Evolutionary conservation across 1,140 invertebrate species (phyloP).

Genomic region (Mylabris phalerata): DNA sequence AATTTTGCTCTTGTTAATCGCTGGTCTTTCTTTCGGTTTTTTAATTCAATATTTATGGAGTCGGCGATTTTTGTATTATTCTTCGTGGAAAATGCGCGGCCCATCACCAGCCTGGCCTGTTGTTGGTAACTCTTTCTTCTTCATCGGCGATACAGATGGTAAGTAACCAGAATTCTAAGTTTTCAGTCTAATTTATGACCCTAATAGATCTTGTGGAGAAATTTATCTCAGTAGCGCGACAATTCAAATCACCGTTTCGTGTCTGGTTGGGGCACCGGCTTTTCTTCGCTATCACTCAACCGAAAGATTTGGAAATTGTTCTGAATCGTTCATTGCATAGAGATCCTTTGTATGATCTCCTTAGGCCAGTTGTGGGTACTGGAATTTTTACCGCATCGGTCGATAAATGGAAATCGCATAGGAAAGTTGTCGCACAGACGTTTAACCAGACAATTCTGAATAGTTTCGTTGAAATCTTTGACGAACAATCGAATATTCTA

Average conservation of each 20-base stretch:
- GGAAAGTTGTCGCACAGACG: too few relatives aligned
- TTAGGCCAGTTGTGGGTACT: too few relatives aligned
- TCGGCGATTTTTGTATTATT: not conserved
- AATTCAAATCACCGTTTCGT: not conserved
- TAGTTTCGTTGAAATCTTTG: too few relatives aligned
- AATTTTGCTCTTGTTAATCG: too few relatives aligned
- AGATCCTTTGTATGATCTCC: not conserved
- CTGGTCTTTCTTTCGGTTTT: too few relatives aligned
- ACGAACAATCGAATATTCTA: too few relatives aligned
- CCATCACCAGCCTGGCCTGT: not conserved
- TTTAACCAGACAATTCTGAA: too few relatives aligned
- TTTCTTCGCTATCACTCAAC: not conserved
- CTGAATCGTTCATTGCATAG: conserved; percentile 5
- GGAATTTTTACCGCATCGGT: too few relatives aligned
- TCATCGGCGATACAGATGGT: conserved; percentile 1
- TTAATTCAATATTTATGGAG: not conserved
- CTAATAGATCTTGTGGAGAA: conserved; percentile 5
- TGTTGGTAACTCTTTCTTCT: not conserved
- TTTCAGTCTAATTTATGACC: too few relatives aligned
- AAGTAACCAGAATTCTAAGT: not conserved
- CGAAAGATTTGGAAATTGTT: conserved; percentile 7
- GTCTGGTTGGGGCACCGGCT: conserved; percentile 7
- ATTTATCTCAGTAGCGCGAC: not conserved
- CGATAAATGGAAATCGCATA: too few relatives aligned
- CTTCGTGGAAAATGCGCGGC: not conserved